Conservation (phyloP, 2,113 vertebrate species). For the Zapornia atra region DNA sequence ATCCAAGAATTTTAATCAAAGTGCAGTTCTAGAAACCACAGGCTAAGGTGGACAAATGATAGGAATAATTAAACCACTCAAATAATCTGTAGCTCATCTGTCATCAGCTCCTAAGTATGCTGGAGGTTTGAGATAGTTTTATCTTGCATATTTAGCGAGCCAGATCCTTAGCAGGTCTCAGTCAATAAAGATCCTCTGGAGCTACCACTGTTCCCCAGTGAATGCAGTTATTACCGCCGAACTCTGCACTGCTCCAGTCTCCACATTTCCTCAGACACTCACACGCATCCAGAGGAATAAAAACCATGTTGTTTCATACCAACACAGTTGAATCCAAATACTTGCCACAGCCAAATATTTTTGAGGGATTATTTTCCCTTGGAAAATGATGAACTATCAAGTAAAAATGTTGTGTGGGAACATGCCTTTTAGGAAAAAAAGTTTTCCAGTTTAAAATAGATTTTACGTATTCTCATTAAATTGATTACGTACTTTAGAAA, state of each 20-base stretch:
- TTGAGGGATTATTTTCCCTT: not conserved
- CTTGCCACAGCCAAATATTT: not conserved
- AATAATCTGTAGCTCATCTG: not conserved
- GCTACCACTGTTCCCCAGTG: not conserved
- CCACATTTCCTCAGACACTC: not conserved
- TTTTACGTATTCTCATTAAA: not conserved
- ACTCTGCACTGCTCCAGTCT: not conserved
- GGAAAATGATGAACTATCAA: not conserved
- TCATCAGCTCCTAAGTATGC: not conserved
- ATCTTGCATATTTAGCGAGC: not conserved
- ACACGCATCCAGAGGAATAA: not conserved
- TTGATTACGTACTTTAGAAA: not conserved
- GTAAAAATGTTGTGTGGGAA: not conserved
- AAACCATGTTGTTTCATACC: not conserved
- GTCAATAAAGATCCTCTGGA: not conserved
- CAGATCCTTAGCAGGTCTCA: not conserved
- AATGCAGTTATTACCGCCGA: not conserved
- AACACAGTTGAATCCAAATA: not conserved
- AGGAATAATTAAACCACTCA: conserved; percentile 40
- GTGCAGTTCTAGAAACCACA: conserved; percentile 19
- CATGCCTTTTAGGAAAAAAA: not conserved
- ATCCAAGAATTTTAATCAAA: conserved; percentile 43
- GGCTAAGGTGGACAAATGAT: not conserved
- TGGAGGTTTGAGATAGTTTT: not conserved
- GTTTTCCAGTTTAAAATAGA: not conserved